These are phyloP conservation scores for Tineola bisselliella DNA, from an alignment of 2,888 invertebrate genomes.

Conservation along the genomic window DNA sequence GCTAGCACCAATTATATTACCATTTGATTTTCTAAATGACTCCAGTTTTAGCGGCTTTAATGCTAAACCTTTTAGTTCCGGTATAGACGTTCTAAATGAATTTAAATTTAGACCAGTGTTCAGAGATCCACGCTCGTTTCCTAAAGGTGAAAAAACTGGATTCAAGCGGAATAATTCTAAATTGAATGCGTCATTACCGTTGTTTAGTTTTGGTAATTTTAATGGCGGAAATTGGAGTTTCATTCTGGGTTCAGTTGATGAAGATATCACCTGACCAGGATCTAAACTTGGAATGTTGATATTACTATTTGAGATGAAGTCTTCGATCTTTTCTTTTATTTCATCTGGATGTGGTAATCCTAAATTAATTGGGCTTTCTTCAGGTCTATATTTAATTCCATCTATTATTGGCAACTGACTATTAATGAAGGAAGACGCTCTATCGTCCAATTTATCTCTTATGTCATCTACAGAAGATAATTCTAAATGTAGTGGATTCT, in stretches of 20 bases:
- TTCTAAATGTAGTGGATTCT: not conserved
- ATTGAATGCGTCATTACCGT: slow-evolving; percentile 20
- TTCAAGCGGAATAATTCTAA: slow-evolving; percentile 30
- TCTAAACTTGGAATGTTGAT: not conserved
- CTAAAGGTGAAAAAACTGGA: slow-evolving; percentile 18
- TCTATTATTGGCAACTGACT: not conserved
- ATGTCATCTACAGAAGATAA: slow-evolving; percentile 14
- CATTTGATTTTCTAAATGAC: slow-evolving; percentile 26
- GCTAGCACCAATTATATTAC: slow-evolving; percentile 25
- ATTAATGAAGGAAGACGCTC: too few relatives aligned
- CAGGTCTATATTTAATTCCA: too few relatives aligned
- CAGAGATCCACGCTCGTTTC: not conserved
- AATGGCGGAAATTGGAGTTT: not conserved
- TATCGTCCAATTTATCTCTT: slow-evolving; percentile 15
- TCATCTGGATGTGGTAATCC: not conserved
- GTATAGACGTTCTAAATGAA: slow-evolving; percentile 31
- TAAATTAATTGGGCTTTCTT: not conserved
- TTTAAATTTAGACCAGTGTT: slow-evolving; percentile 25
- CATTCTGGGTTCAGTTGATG: not conserved
- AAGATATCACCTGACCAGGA: not conserved
- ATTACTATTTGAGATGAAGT: not conserved
- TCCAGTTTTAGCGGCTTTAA: slow-evolving; percentile 31
- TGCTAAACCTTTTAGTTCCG: slow-evolving; percentile 29
- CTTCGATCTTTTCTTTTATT: not conserved
- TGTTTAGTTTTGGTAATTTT: slow-evolving; percentile 19